Percentiles rank a stretch among this genome's conserved stretches.
Evolutionary conservation across 2,797 vertebrate genomes (phyloP).

Genomic region (Scolopax rusticola): DNA sequence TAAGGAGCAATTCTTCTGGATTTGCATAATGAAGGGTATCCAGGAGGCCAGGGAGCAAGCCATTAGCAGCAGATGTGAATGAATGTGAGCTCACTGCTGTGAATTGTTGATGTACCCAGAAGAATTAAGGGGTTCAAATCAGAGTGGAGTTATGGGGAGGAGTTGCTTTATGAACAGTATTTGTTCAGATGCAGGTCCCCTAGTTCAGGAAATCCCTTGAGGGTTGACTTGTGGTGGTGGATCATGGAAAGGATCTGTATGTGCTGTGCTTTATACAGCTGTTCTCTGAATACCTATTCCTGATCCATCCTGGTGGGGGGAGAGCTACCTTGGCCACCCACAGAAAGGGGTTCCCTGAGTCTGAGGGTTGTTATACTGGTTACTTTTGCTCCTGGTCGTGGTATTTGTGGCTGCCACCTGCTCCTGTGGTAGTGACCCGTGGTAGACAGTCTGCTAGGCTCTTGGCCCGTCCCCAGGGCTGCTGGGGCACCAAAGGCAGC

Average conservation of each 20-base stretch:
- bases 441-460: background rate
- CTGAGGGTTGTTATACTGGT: background rate
- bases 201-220: background rate
- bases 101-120: background rate
- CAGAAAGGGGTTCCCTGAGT: background rate
- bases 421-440: background rate
- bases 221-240: background rate
- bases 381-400: background rate
- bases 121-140: background rate
- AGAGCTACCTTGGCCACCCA: background rate
- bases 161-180: background rate
- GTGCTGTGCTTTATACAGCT: background rate
- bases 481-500: background rate
- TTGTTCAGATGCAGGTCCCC: background rate
- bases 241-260: background rate
- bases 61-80: fast-evolving
- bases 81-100: background rate
- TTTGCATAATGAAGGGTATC: background rate
- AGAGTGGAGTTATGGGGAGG: background rate
- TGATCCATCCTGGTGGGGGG: background rate
- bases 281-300: background rate
- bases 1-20: background rate
- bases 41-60: background rate
- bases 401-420: background rate
- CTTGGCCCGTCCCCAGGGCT: background rate